Evolutionary conservation across 2,888 invertebrate species (phyloP), one percentile per base, ranked within the genome.

Genomic region (Sabatieria punctata): DNA sequence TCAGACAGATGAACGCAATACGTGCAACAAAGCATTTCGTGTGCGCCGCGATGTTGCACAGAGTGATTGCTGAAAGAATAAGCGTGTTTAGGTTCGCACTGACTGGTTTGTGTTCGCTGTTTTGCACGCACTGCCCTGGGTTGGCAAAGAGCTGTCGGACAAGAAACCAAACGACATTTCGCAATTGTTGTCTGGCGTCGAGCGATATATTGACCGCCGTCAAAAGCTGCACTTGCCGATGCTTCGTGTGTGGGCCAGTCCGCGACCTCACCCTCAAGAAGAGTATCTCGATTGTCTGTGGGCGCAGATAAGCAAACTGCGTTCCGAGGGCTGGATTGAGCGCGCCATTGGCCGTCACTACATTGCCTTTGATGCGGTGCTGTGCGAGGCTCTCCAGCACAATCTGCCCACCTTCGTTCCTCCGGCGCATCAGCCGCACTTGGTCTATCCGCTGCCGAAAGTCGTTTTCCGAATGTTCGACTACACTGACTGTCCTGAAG

Each of bases 401-500:
- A 88, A 85, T 63, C 73, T 97, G 52, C 91, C 89, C 2, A 75
- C 79, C 48, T 82, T 95, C 64, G 73, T 82, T 60, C 85, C 91
- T 13, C 91, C 93, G 3, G 82, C 86, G 0, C 93, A 95, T 71
- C 82, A 86, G 63, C 85, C 88, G 53, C 77, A 78, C 1, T 82
- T 81, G 62, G 73, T 75, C 23, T 97, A 97, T 69, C 95, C 95
- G 0, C 80, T 89, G 75, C 97, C 97, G 0, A 78, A 81, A 64
- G 86, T 88, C 1, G 81, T 93, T 33, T 95, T 89, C 68, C 76
- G 74, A 26, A 63, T 99, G 78, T 99, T 99, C 71, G 95, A 95
- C 68, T 91, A 95, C 66, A 91, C 93, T 0, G 97, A 99, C 70
- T 91, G 93, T 57, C 91, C 93, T 0, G 91, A 91, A 66, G 63